Base-by-base conservation (phyloP, 1,140 invertebrate genomes). In the Galleria mellonella region DNA sequence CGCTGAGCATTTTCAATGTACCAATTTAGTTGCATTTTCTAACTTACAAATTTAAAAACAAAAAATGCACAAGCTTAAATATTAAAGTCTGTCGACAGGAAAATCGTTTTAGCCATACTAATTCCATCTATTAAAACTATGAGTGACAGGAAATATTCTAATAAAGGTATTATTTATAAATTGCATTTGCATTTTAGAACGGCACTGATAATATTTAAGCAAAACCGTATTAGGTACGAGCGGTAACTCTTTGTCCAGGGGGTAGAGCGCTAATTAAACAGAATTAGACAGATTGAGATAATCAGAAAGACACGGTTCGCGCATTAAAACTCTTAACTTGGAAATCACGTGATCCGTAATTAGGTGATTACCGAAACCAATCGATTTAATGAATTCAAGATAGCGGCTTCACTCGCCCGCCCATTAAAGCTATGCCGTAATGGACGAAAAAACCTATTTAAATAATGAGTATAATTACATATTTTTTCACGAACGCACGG, bases 391-490 rank as follows among this genome's bases (percentile, higher is more conserved):
- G 70, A 81, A 73, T 74, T 58, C 64, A 58, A 74, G 76, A 79
- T 78, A 79, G 70, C 73, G 68, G 69, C 72, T 56, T 50, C 64
- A 62, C 65, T 63, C 54, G 43, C 58, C 65, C 68, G 62, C 67
- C 73, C 72, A 81, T 83, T 79, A 82, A 71, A 72, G 49, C 69
- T 61, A 55, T 55, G 55, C 63, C 64, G 60, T 72, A 76, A 81
- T 77, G 72, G 67, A 71, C 55, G 69, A 81, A 81, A 82, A 77
- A 79, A 77, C 72, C 73, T 81, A 84, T 83, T 81, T 79, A 73
- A 79, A 83, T 85, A 85, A 83, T 85, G 75, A 82, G 73, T 75
- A 83, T 85, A 83, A 84, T 84, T 82, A 84, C 72, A 79, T 72
- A 74, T 77, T 82, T 78, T 82, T 84, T 83, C 78, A 85, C 75